A percentile compares a stretch with the other conserved stretches of the same genome.
Conservation (phyloP, 2,888 invertebrate genomes). For the Aphodius sticticus region DNA sequence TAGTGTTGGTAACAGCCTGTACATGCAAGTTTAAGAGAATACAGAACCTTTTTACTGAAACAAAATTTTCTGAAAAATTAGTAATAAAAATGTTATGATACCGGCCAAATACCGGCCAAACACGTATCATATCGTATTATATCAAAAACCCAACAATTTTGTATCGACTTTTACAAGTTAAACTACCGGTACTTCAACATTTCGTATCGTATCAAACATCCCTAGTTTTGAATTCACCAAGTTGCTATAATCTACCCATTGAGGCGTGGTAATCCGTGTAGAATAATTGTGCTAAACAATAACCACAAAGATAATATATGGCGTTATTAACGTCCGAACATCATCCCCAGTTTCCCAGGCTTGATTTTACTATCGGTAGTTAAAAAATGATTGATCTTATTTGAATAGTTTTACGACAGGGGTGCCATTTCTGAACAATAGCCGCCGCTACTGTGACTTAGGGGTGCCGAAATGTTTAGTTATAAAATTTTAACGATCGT, state of each 20-base stretch:
- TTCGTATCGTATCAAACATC: too few species aligned
- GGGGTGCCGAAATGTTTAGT: neutral
- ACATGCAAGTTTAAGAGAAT: too few species aligned
- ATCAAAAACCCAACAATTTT: too few species aligned
- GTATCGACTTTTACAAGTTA: too few species aligned
- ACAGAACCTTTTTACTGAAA: too few species aligned
- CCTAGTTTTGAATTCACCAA: neutral
- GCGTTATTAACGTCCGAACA: neutral
- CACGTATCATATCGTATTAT: too few species aligned
- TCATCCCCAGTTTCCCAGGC: neutral
- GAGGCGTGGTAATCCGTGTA: neutral
- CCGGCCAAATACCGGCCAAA: too few species aligned
- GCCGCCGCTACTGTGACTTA: neutral
- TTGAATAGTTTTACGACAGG: neutral
- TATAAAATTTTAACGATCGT: neutral
- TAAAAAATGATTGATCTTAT: conserved; percentile 4
- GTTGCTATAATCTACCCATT: neutral
- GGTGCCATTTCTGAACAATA: neutral
- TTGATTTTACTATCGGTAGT: neutral
- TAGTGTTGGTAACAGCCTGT: too few species aligned
- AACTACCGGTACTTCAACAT: too few species aligned
- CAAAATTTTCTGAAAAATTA: too few species aligned
- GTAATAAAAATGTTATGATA: too few species aligned
- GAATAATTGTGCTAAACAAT: neutral
- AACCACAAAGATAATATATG: neutral